These are phyloP conservation scores for Hoplodrina ambigua DNA, from an alignment of 2,888 invertebrate species.

Conservation along the genomic window DNA sequence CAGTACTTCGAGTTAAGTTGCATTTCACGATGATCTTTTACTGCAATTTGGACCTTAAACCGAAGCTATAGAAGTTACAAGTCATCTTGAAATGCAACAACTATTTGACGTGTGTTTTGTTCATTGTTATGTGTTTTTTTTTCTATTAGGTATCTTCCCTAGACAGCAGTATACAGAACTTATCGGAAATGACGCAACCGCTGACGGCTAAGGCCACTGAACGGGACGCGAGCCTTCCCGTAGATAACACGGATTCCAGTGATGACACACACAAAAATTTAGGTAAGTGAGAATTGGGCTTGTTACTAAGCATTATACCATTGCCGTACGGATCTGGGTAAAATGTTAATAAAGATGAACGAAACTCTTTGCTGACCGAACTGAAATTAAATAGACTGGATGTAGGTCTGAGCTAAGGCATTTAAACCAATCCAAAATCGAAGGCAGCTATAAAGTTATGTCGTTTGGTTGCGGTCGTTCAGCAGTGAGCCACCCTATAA, in stretches of 20 bases:
- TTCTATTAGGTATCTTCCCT: slow-evolving; percentile 84
- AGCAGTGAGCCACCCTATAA: too few species aligned
- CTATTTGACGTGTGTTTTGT: slow-evolving; percentile 5
- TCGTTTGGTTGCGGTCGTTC: too few species aligned
- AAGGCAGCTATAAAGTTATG: too few species aligned
- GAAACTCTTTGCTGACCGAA: too few species aligned
- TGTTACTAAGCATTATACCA: neutral
- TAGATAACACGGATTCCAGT: slow-evolving; percentile 81
- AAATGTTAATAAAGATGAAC: neutral
- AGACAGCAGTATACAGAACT: slow-evolving; percentile 87
- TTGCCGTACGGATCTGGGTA: neutral
- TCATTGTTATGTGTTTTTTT: slow-evolving; percentile 15
- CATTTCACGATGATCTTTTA: slow-evolving; percentile 14
- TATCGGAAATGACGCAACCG: slow-evolving; percentile 87
- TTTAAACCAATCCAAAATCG: too few species aligned
- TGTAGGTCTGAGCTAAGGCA: too few species aligned
- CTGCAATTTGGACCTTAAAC: slow-evolving; percentile 24
- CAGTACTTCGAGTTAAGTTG: slow-evolving; percentile 1
- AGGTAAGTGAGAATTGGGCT: slow-evolving; percentile 69
- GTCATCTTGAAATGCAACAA: slow-evolving; percentile 20
- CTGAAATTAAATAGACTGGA: too few species aligned
- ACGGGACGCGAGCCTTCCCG: slow-evolving; percentile 74
- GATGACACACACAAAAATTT: slow-evolving; percentile 88
- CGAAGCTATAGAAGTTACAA: neutral
- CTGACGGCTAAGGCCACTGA: slow-evolving; percentile 85